phyloP scores from a whole-genome alignment of 2,888 invertebrate genomes.

The Drosophila leonis region DNA sequence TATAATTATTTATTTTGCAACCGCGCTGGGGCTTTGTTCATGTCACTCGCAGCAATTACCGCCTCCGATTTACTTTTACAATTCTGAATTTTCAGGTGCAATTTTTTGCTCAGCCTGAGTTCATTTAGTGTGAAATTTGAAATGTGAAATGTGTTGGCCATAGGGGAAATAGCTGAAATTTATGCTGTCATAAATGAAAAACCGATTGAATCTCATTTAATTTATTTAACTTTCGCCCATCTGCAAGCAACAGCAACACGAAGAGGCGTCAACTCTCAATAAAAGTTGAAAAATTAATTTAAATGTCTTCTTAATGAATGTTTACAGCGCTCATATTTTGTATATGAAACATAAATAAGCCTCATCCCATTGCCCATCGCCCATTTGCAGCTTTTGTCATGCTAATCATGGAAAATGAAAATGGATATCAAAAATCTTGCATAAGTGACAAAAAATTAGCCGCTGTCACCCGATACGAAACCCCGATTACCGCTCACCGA shows the following conservation, averaged over 20 bases:
- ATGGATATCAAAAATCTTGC: constrained; percentile 46
- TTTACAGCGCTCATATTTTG: constrained; percentile 62
- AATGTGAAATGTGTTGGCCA: constrained; percentile 29
- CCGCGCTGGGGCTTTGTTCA: constrained; percentile 33
- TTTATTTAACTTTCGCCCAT: constrained; percentile 33
- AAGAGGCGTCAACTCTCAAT: constrained; percentile 28
- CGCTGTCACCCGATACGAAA: constrained; percentile 29
- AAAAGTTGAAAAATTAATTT: constrained; percentile 76
- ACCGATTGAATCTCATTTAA: constrained; percentile 7
- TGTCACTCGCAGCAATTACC: constrained; percentile 62
- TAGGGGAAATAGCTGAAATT: neutral
- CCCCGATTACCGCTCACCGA: neutral
- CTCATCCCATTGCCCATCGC: neutral
- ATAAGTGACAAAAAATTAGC: constrained; percentile 76
- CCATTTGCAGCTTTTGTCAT: constrained; percentile 53
- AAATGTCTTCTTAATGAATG: constrained; percentile 76
- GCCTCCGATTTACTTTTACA: constrained; percentile 34
- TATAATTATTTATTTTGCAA: constrained; percentile 45
- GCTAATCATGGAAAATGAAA: constrained; percentile 61
- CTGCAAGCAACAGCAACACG: constrained; percentile 6
- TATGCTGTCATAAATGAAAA: constrained; percentile 6
- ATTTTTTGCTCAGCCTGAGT: constrained; percentile 8
- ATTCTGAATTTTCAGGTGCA: constrained; percentile 23
- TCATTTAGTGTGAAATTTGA: constrained; percentile 25
- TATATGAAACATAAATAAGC: constrained; percentile 19